Conservation (phyloP, 2,888 invertebrate species). For the Camptogramma bilineatum region DNA sequence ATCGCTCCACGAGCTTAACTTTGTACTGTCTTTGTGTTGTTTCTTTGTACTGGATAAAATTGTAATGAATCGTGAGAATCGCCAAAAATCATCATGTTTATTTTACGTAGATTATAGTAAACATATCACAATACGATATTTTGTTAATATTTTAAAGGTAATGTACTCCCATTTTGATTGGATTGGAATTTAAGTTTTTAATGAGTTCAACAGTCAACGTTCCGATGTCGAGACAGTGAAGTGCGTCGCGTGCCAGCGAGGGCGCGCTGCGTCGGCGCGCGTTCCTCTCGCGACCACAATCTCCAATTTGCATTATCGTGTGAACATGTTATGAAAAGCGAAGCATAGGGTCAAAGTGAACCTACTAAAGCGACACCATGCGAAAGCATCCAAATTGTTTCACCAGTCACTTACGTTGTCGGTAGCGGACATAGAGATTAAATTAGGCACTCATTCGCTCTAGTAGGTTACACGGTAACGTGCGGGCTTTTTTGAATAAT, state of each 20-base stretch:
- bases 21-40: slow-evolving; percentile 35
- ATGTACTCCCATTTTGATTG: slow-evolving; percentile 13
- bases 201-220: slow-evolving; percentile 17
- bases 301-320: not conserved
- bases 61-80: slow-evolving; percentile 22
- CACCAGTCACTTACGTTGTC: slow-evolving; percentile 30
- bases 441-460: slow-evolving; percentile 31
- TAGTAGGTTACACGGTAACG: slow-evolving; percentile 31
- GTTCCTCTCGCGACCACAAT: slow-evolving; percentile 10
- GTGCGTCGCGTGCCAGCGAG: slow-evolving; percentile 1
- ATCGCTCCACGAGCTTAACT: slow-evolving; percentile 42
- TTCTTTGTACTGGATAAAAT: slow-evolving; percentile 22
- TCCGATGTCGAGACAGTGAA: slow-evolving; percentile 9
- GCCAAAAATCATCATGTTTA: slow-evolving; percentile 28
- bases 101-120: slow-evolving; percentile 42
- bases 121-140: slow-evolving; percentile 44
- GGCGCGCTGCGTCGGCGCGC: not conserved
- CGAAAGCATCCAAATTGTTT: slow-evolving; percentile 29
- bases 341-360: slow-evolving; percentile 12
- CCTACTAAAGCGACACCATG: slow-evolving; percentile 31
- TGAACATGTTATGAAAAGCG: not conserved
- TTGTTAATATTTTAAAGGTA: slow-evolving; percentile 30
- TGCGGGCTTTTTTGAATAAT: slow-evolving; percentile 26
- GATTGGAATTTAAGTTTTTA: slow-evolving; percentile 9
- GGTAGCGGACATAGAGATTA: slow-evolving; percentile 13